These are phyloP conservation scores for Coptodon rendalli DNA, from an alignment of 2,113 vertebrate species.

Conservation along the genomic window DNA sequence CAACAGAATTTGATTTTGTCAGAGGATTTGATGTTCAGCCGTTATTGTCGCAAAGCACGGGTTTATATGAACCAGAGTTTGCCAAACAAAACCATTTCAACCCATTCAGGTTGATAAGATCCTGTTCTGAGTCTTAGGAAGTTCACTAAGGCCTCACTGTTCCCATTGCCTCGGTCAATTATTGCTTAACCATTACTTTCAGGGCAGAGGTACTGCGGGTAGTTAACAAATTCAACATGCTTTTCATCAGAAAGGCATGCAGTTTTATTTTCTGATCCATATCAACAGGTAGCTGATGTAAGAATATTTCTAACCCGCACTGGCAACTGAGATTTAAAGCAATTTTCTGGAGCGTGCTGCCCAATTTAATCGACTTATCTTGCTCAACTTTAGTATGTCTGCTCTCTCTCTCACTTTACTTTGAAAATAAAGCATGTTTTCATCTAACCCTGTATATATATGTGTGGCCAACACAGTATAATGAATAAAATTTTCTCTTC, in stretches of 20 bases:
- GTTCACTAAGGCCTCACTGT: neutral
- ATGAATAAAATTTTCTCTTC: neutral
- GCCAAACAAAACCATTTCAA: neutral
- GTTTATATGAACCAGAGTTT: conserved; percentile 9
- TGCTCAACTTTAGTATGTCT: neutral
- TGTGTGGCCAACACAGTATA: neutral
- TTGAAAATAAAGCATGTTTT: neutral
- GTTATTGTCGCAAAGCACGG: conserved; percentile 1
- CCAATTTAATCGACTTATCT: neutral
- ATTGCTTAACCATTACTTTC: neutral
- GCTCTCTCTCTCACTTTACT: neutral
- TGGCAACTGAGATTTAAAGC: conserved; percentile 2
- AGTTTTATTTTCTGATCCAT: neutral
- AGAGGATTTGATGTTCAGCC: conserved; percentile 23
- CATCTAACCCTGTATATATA: neutral
- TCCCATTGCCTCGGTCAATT: neutral
- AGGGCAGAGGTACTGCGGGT: neutral
- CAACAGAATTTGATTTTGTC: conserved; percentile 41
- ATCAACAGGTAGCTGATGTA: neutral
- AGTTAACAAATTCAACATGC: neutral
- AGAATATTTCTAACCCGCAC: neutral
- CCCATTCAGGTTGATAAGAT: neutral
- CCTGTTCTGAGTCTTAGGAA: neutral
- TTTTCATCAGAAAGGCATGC: neutral
- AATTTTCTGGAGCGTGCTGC: conserved; percentile 9